Base-by-base conservation (phyloP, 2,888 invertebrate species). In the Stegophylla sp. region DNA sequence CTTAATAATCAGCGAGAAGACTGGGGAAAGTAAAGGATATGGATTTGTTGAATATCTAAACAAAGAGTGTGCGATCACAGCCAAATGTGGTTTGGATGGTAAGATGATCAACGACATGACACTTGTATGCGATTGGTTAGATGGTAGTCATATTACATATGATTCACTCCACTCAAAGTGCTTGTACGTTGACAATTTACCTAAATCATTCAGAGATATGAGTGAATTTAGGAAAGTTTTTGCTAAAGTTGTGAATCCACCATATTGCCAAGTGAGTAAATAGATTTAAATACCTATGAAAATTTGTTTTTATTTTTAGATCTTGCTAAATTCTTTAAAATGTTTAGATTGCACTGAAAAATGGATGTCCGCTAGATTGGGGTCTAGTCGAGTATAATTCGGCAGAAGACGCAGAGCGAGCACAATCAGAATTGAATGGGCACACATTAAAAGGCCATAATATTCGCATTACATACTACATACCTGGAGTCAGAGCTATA, bases 11-110 rank as follows among this genome's bases (percentile, higher is more conserved):
- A 86, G 87, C 83, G 87, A 87, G 83, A 85, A 86, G 83, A 86
- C 86, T 84, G 88, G 89, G 87, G 86, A 86, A 53, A 88, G 87
- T 85, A 89, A 89, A 84, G 89, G 89, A 17, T 89, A 89, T 85
- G 89, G 89, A 3, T 88, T 89, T 85, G 88, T 89, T 41, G 88
- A 89, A 84, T 89, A 87, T 85, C 85, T 86, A 51, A 87, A 86
- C 74, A 87, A 87, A 83, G 89, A 88, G 83, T 86, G 87, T 73
- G 87, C 88, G 3, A 85, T 87, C 26, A 86, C 87, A 82, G 89
- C 88, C n/a, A 87, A 87, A 83, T 86, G 86, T 77, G 82, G 83
- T 51, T 82, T 88, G 73, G 88, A 89, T 82, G 87, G 87, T 75
- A 85, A 86, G 75, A 84, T 85, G 61, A 84, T 88, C 23, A 85